Conservation (phyloP, 2,888 invertebrate genomes). For the Rosalia funebris region DNA sequence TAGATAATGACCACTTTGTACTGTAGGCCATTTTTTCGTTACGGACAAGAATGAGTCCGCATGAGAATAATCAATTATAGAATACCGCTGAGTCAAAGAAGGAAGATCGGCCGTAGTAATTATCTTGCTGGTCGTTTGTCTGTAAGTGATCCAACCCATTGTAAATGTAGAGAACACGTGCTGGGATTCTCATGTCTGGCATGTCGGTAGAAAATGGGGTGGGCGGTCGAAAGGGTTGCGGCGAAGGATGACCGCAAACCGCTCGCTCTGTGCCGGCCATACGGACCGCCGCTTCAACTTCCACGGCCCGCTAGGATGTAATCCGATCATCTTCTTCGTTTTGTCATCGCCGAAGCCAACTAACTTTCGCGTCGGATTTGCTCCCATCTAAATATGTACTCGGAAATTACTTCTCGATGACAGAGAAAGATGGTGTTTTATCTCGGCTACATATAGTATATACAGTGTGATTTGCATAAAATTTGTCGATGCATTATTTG, state of each 20-base stretch:
- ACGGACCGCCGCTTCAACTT: constrained; percentile 40
- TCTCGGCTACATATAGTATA: too few species aligned
- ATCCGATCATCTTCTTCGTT: constrained; percentile 41
- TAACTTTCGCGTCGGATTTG: constrained; percentile 19
- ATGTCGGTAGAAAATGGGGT: constrained; percentile 30
- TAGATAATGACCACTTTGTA: too few species aligned
- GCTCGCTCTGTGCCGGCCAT: constrained; percentile 37
- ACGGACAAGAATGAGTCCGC: too few species aligned
- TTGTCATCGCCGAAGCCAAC: constrained; percentile 38
- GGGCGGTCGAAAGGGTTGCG: constrained; percentile 38
- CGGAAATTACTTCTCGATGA: constrained; percentile 3
- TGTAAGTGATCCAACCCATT: constrained; percentile 24
- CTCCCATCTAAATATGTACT: constrained; percentile 1
- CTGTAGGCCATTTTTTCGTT: too few species aligned
- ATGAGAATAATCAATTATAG: too few species aligned
- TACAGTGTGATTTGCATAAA: too few species aligned
- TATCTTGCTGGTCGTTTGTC: constrained; percentile 17
- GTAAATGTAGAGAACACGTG: constrained; percentile 33
- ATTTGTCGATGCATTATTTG: too few species aligned
- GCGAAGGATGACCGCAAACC: constrained; percentile 38
- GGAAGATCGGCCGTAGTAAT: constrained; percentile 17
- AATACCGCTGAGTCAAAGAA: constrained; percentile 20
- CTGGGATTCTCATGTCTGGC: constrained; percentile 33
- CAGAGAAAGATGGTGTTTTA: background rate
- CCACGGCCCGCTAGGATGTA: constrained; percentile 35